Percentiles rank a stretch among this genome's conserved stretches.
Evolutionary conservation across 2,113 vertebrate genomes (phyloP).

Genomic region (Aspiorhynchus laticeps): DNA sequence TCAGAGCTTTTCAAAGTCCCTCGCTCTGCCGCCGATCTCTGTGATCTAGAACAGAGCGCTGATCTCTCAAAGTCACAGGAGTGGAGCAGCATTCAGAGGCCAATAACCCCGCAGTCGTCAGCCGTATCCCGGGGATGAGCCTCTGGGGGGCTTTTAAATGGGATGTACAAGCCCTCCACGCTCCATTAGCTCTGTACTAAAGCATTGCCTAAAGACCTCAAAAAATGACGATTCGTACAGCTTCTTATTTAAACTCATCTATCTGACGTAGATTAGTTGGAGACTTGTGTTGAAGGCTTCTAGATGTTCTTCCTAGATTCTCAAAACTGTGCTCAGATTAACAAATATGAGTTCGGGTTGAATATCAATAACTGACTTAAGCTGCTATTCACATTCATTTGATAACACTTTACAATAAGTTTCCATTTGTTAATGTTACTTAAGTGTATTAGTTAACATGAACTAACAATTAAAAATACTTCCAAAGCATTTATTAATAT

Average conservation of each 20-base stretch:
- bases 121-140: not conserved
- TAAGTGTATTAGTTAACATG: not conserved
- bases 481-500: not conserved
- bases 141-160: constrained; percentile 12
- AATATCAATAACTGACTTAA: not conserved
- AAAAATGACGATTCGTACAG: not conserved
- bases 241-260: not conserved
- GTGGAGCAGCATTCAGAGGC: constrained; percentile 16
- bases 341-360: not conserved
- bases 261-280: not conserved
- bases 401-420: not conserved
- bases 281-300: not conserved
- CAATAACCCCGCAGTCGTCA: constrained; percentile 19
- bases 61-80: constrained; percentile 30
- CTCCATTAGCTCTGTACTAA: constrained; percentile 11
- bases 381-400: not conserved
- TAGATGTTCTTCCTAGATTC: too few species aligned
- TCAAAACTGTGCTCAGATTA: not conserved
- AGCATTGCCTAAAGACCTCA: constrained; percentile 5
- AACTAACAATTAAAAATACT: not conserved
- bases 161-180: not conserved
- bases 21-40: constrained; percentile 4
- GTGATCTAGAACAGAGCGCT: constrained; percentile 33
- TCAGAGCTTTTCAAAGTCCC: constrained; percentile 22
- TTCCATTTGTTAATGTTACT: not conserved